These are phyloP conservation scores for Pseudocheirus occidentalis DNA, from an alignment of 2,797 vertebrate genomes.

Conservation along the genomic window DNA sequence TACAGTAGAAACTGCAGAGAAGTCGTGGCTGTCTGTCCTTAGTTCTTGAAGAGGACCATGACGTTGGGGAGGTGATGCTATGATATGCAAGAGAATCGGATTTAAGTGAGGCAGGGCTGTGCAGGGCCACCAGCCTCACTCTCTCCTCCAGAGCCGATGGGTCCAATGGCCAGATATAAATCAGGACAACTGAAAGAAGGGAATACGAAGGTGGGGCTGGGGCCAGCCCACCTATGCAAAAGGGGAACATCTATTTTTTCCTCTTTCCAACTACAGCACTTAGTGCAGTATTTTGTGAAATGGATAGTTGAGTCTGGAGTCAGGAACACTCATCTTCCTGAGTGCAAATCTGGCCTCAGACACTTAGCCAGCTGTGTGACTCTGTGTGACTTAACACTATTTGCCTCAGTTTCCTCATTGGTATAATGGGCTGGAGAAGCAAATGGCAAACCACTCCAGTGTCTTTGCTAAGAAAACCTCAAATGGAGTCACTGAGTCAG, in stretches of 20 bases:
- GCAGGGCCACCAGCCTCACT: too few species aligned
- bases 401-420: neutral
- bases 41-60: too few species aligned
- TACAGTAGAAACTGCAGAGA: neutral
- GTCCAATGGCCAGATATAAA: too few species aligned
- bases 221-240: neutral
- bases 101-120: too few species aligned
- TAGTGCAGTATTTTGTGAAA: neutral
- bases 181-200: neutral
- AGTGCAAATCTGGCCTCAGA: neutral
- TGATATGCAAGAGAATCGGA: too few species aligned
- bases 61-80: too few species aligned
- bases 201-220: neutral
- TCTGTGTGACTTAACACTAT: neutral
- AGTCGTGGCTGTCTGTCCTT: too few species aligned
- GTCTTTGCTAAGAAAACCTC: neutral
- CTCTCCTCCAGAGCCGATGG: too few species aligned
- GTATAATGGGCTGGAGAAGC: neutral
- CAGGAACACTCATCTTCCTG: too few species aligned
- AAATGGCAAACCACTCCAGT: neutral
- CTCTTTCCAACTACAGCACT: neutral
- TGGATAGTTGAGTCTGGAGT: neutral
- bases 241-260: neutral
- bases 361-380: neutral
- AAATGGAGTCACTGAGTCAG: neutral